phyloP scores from a whole-genome alignment of 2,113 vertebrate species.

The Callocephalon fimbriatum region DNA sequence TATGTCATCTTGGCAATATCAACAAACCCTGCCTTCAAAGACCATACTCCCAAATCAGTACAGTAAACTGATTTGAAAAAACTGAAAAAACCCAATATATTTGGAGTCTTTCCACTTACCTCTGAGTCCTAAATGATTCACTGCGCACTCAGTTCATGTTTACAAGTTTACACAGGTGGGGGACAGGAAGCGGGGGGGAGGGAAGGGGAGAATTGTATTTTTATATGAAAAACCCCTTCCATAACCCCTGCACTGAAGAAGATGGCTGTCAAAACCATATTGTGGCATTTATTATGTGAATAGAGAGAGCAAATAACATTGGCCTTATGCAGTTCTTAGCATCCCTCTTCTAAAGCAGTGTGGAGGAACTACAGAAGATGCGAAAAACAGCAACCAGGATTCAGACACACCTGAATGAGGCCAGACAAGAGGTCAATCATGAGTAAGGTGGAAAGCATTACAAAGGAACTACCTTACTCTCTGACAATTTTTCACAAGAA shows the following conservation, averaged over 20 bases:
- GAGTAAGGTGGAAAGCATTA: not conserved
- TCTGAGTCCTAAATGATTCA: not conserved
- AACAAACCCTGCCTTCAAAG: not conserved
- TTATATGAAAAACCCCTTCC: not conserved
- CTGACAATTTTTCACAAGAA: not conserved
- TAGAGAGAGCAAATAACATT: not conserved
- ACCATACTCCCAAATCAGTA: not conserved
- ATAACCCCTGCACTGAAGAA: not conserved
- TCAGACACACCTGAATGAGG: not conserved
- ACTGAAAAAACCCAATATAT: not conserved
- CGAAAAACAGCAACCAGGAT: not conserved
- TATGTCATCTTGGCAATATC: not conserved
- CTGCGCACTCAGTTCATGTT: not conserved
- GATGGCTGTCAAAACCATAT: not conserved
- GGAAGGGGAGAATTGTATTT: not conserved
- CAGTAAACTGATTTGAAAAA: not conserved
- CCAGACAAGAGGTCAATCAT: not conserved
- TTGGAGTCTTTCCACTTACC: not conserved
- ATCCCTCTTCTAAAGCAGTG: not conserved
- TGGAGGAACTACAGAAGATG: not conserved
- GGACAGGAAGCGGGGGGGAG: accelerated
- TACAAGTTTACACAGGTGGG: not conserved
- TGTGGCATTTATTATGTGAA: not conserved
- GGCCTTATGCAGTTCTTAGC: not conserved
- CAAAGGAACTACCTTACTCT: not conserved